Evolutionary conservation across 1,140 invertebrate genomes (phyloP), one percentile per base, ranked within the genome.

Genomic region (Ceratina japonica): DNA sequence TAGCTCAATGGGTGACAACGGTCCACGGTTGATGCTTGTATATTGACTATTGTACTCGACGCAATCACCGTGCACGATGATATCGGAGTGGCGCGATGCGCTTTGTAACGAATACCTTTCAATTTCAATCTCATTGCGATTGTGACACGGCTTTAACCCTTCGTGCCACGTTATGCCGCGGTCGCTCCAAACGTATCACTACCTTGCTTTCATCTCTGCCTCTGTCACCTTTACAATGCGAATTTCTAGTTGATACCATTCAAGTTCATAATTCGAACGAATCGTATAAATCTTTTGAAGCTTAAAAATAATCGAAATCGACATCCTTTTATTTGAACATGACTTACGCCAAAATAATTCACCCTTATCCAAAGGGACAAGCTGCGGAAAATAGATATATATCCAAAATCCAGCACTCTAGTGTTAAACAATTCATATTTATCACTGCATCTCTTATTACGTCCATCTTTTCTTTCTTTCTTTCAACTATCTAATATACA

Each of bases 21-120:
- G 2, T 44, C 12, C 24, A 44, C 20, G 31, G 12, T 56, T 59
- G 68, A 37, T 56, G n/a, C 27, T 74, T 75, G 24, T 44, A 37
- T 24, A 56, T 54, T 5, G 51, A 1, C 51, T 52, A 65, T 75
- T 49, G 58, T 72, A 51, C n/a, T 12, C 37, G n/a, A 51, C 1
- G 51, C 49, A 56, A 72, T 72, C 56, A 61, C 31, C 13, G 69
- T 44, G 12, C 8, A n/a, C 62, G 37, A 44, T 44, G 62, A 7
- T 65, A 62, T 31, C 44, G 31, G 8, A 18, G 54, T 61, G 27
- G 3, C 0, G 7, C 62, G 62, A 65, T 56, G 51, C 27, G 62
- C 20, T 64, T 74, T 64, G 24, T 54, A 74, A 64, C 61, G 10
- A 20, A 65, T n/a, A 56, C 20, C 61, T 65, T 75, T 65, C 51